Evolutionary conservation across 1,140 invertebrate species (phyloP).

Genomic region (Schlechtendalia chinensis): DNA sequence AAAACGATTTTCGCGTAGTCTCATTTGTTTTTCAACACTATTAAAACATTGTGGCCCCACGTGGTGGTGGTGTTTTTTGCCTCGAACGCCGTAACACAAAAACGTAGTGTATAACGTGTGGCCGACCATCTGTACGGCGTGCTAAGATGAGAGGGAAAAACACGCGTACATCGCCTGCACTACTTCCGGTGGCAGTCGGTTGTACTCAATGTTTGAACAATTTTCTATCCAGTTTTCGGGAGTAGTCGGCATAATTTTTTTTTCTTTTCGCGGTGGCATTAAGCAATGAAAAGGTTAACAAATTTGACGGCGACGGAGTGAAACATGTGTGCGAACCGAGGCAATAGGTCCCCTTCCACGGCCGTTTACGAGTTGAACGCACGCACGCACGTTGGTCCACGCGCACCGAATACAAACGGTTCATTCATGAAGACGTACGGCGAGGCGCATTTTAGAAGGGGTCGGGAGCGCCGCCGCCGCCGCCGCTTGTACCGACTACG

Average conservation of each 20-base stretch:
- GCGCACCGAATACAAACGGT: conserved; percentile 10
- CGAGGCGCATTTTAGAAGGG: conserved; percentile 41
- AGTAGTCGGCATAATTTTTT: conserved; percentile 10
- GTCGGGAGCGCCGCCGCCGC: conserved; percentile 32
- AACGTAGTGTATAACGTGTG: neutral
- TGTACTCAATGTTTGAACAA: neutral
- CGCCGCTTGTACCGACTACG: conserved; percentile 5
- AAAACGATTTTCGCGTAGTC: no score
- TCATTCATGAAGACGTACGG: conserved; percentile 39
- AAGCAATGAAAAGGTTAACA: conserved; percentile 26
- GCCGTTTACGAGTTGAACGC: neutral
- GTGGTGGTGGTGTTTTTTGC: neutral
- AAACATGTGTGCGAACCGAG: conserved; percentile 27
- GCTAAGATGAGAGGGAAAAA: neutral
- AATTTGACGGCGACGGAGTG: conserved; percentile 11
- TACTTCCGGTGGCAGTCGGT: neutral
- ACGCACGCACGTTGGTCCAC: neutral
- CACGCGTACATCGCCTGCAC: neutral
- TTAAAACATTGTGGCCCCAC: no score
- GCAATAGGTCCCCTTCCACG: neutral
- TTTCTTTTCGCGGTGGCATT: neutral
- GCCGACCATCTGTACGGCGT: conserved; percentile 8
- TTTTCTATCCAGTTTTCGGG: conserved; percentile 22
- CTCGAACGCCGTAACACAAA: neutral
- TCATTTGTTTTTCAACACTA: no score